Evolutionary conservation across 2,113 vertebrate species (phyloP).

Genomic region (Gobius niger): DNA sequence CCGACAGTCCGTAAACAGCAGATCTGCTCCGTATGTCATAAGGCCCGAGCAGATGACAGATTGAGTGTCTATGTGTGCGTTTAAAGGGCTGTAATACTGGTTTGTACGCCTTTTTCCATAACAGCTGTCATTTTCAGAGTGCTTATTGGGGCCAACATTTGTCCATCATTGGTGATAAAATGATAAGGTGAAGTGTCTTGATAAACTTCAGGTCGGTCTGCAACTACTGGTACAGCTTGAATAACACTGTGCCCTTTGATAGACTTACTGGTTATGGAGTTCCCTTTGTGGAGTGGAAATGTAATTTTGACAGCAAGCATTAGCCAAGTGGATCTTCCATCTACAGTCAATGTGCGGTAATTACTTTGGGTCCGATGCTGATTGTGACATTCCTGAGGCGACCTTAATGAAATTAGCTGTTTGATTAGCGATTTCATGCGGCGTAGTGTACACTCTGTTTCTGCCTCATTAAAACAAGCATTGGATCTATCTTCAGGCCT

Average conservation of each 20-base stretch:
- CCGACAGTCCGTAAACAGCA: not conserved
- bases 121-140: not conserved
- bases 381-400: constrained; percentile 53
- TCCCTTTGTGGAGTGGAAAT: constrained; percentile 13
- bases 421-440: constrained; percentile 52
- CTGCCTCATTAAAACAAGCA: constrained; percentile 41
- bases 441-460: constrained; percentile 34
- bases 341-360: constrained; percentile 37
- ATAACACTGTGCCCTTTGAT: no score
- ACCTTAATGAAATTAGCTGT: constrained; percentile 58
- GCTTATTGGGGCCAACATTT: no score
- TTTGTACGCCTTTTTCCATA: not conserved
- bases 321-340: constrained; percentile 14
- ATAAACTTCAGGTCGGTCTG: no score
- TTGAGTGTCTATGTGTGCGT: not conserved
- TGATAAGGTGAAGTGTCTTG: no score
- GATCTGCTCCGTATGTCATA: constrained; percentile 4
- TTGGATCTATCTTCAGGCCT: constrained; percentile 29
- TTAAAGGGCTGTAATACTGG: not conserved
- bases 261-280: constrained; percentile 5
- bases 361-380: constrained; percentile 38
- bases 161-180: no score
- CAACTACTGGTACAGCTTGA: not conserved
- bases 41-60: not conserved
- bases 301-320: constrained; percentile 10